Percentiles rank a stretch among this genome's conserved stretches.
These are phyloP conservation scores for Nycticryphes semicollaris DNA, from an alignment of 2,113 vertebrate species.

Conservation along the genomic window DNA sequence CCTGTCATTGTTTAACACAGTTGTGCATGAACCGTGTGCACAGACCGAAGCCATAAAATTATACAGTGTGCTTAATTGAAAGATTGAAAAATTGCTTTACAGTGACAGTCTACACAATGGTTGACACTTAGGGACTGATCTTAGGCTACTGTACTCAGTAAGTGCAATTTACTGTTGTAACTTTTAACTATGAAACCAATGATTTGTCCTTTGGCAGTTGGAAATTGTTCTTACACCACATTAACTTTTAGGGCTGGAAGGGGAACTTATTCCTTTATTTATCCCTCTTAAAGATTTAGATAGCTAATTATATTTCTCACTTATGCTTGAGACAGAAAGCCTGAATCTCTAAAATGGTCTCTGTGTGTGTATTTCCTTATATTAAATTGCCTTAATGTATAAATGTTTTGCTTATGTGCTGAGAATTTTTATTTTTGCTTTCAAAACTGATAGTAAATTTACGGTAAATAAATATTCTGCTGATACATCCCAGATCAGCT, in stretches of 20 bases:
- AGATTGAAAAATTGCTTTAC: slow-evolving; percentile 56
- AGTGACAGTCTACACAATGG: slow-evolving; percentile 23
- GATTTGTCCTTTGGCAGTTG: slow-evolving; percentile 19
- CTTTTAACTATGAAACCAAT: slow-evolving; percentile 16
- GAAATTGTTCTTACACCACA: slow-evolving; percentile 27
- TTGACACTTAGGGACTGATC: slow-evolving; percentile 31
- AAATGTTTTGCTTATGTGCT: not conserved
- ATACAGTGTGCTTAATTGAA: slow-evolving; percentile 38
- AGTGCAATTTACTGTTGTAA: not conserved
- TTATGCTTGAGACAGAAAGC: not conserved
- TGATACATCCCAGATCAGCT: not conserved
- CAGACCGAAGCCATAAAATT: slow-evolving; percentile 38
- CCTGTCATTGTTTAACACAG: slow-evolving; percentile 43
- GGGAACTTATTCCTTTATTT: not conserved
- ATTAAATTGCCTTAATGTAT: not conserved
- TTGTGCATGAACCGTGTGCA: not conserved
- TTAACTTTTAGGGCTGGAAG: slow-evolving; percentile 31
- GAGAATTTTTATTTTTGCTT: not conserved
- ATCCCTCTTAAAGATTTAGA: not conserved
- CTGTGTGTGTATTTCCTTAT: not conserved
- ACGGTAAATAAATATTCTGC: not conserved
- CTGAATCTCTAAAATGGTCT: not conserved
- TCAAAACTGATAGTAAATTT: not conserved
- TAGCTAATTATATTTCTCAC: not conserved
- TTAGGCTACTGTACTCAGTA: not conserved